phyloP scores from a whole-genome alignment of 2,888 invertebrate species.

The Drosophila dives region DNA sequence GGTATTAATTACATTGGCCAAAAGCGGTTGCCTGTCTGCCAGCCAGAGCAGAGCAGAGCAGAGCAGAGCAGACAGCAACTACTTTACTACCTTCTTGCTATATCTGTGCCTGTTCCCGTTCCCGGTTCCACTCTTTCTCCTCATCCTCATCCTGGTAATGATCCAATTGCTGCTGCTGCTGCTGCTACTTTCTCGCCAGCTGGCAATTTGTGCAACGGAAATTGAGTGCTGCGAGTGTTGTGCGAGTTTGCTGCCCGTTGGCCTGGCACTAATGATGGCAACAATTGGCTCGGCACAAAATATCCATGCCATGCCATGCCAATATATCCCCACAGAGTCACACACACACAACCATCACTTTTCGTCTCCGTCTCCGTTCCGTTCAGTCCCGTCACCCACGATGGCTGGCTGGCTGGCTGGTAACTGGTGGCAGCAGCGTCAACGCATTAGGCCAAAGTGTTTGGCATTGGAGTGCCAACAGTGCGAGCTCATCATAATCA shows the following conservation, averaged over 20 bases:
- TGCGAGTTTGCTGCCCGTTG: slow-evolving; percentile 15
- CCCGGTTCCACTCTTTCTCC: not conserved
- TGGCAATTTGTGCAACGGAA: slow-evolving; percentile 66
- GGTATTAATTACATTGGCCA: slow-evolving; percentile 76
- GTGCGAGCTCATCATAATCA: slow-evolving; percentile 60
- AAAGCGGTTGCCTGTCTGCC: slow-evolving; percentile 25
- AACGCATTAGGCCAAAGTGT: slow-evolving; percentile 58
- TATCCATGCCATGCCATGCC: slow-evolving; percentile 11
- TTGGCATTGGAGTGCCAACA: slow-evolving; percentile 46
- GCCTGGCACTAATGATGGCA: slow-evolving; percentile 43
- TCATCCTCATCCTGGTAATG: not conserved
- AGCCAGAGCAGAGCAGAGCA: not conserved
- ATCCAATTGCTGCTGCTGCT: not conserved
- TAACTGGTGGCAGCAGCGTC: not conserved
- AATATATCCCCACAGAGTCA: not conserved
- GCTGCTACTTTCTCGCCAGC: not conserved
- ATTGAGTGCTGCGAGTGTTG: slow-evolving; percentile 50
- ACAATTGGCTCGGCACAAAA: slow-evolving; percentile 29
- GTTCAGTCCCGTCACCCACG: not conserved
- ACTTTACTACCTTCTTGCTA: not conserved
- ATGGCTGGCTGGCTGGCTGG: not conserved
- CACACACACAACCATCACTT: too few relatives aligned
- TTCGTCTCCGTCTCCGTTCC: not conserved
- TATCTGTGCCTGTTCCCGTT: not conserved
- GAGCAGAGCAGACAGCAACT: not conserved